Conservation (phyloP, 2,888 invertebrate genomes). For the Torymus texanus region DNA sequence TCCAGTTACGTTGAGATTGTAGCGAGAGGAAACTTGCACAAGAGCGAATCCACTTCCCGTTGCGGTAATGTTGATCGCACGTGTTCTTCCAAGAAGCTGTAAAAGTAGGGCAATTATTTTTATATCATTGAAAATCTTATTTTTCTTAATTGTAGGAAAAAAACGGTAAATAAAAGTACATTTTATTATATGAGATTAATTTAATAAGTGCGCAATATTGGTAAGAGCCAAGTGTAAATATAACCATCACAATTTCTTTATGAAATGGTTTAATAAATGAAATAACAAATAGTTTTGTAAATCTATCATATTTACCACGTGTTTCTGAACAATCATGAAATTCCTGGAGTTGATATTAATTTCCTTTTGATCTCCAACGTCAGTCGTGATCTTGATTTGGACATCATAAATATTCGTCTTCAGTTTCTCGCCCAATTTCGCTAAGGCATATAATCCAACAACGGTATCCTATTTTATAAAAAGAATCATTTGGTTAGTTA, state of each 20-base stretch:
- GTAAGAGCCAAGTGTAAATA: too few species aligned
- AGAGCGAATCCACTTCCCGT: constrained; percentile 88
- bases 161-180: too few species aligned
- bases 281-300: too few species aligned
- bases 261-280: too few species aligned
- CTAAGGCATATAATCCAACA: constrained; percentile 83
- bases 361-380: constrained; percentile 77
- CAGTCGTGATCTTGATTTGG: constrained; percentile 77
- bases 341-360: constrained; percentile 86
- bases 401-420: constrained; percentile 77
- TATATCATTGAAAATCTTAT: neutral
- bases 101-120: constrained; percentile 51
- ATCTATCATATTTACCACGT: constrained; percentile 78
- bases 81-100: constrained; percentile 77
- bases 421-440: constrained; percentile 80
- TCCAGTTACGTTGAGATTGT: constrained; percentile 90
- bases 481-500: neutral
- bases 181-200: too few species aligned
- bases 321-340: constrained; percentile 87
- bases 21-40: constrained; percentile 86
- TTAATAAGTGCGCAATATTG: too few species aligned
- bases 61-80: constrained; percentile 84
- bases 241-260: too few species aligned
- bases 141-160: neutral
- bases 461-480: constrained; percentile 80